phyloP scores from a whole-genome alignment of 2,797 vertebrate species.

The Carcharodon carcharias region DNA sequence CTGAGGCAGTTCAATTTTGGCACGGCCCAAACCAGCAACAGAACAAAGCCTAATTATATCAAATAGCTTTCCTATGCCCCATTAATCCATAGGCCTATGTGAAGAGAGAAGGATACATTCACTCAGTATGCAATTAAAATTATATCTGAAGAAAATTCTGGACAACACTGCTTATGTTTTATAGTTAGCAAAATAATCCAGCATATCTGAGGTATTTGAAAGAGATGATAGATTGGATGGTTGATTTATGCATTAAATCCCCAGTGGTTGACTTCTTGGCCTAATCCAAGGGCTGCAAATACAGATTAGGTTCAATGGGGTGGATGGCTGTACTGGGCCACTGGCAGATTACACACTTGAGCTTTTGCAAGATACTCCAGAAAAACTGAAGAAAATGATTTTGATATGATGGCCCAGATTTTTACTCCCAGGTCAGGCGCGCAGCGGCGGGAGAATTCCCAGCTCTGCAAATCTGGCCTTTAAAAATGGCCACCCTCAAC shows the following conservation, averaged over 20 bases:
- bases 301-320: not conserved
- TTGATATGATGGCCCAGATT: not conserved
- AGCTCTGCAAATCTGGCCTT: no score
- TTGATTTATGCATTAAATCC: not conserved
- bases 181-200: not conserved
- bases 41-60: not conserved
- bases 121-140: not conserved
- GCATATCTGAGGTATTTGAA: not conserved
- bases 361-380: no score
- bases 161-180: not conserved
- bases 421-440: no score
- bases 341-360: not conserved
- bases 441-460: no score
- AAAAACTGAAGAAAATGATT: not conserved
- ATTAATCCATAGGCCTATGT: not conserved
- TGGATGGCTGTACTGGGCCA: not conserved
- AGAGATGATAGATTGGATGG: not conserved
- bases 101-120: not conserved
- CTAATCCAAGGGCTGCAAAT: not conserved
- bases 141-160: not conserved
- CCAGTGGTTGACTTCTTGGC: not conserved
- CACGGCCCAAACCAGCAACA: not conserved
- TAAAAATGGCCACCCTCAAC: no score
- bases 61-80: not conserved
- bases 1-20: not conserved